phyloP scores from a whole-genome alignment of 2,888 invertebrate genomes.

The Caenorhabditis doughertyi region DNA sequence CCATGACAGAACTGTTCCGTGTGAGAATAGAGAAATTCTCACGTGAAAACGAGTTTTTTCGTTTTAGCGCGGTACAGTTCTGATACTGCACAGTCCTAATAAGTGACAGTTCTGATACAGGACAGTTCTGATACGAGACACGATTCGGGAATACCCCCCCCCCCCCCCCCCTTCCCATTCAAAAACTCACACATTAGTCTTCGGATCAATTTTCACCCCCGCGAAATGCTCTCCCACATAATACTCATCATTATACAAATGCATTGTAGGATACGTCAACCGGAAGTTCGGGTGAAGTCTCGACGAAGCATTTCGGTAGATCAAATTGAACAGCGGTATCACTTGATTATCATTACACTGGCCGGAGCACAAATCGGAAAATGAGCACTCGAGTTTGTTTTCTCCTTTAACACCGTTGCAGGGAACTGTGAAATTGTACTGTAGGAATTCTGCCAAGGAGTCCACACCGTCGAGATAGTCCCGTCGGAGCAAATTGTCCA shows the following conservation, averaged over 20 bases:
- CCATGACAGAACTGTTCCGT: too few species aligned
- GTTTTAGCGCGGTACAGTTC: too few species aligned
- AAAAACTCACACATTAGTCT: slow-evolving; percentile 71
- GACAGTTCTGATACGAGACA: too few species aligned
- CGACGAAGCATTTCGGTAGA: slow-evolving; percentile 74
- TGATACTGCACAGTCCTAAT: too few species aligned
- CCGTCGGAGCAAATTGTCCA: slow-evolving; percentile 71
- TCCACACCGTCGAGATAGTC: slow-evolving; percentile 75
- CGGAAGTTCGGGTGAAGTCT: slow-evolving; percentile 78
- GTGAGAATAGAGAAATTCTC: too few species aligned
- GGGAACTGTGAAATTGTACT: slow-evolving; percentile 75
- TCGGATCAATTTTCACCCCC: slow-evolving; percentile 74
- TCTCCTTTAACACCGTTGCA: slow-evolving; percentile 62
- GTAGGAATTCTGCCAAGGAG: slow-evolving; percentile 70
- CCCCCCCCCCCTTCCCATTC: too few species aligned
- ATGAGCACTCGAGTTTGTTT: slow-evolving; percentile 66
- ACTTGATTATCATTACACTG: slow-evolving; percentile 78
- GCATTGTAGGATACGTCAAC: slow-evolving; percentile 78
- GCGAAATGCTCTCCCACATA: slow-evolving; percentile 80
- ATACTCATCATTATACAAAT: slow-evolving; percentile 79
- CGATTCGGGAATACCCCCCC: too few species aligned
- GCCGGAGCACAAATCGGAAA: slow-evolving; percentile 73
- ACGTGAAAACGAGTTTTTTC: too few species aligned
- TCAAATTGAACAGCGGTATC: slow-evolving; percentile 75
- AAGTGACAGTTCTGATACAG: too few species aligned